Evolutionary conservation across 1,140 invertebrate genomes (phyloP).

Genomic region (Polyergus mexicanus): DNA sequence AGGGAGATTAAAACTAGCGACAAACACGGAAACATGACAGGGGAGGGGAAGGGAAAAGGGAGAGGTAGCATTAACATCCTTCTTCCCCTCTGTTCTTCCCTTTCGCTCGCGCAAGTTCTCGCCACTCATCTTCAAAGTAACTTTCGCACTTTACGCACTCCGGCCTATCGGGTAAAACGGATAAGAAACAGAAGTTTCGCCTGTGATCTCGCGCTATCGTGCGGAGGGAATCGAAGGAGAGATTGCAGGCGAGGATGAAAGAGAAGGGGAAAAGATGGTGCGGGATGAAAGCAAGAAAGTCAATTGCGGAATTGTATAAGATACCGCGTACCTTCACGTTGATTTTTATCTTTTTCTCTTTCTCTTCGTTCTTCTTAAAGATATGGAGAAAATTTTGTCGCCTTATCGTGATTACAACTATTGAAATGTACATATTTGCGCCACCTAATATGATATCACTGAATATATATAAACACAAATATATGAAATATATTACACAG

Average conservation of each 20-base stretch:
- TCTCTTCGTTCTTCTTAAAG: slow-evolving; percentile 25
- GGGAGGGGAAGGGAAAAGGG: neutral
- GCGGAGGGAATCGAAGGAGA: slow-evolving; percentile 35
- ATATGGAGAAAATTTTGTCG: slow-evolving; percentile 73
- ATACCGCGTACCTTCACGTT: slow-evolving; percentile 25
- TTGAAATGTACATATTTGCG: slow-evolving; percentile 12
- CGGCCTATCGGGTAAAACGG: slow-evolving; percentile 47
- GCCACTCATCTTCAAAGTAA: slow-evolving; percentile 66
- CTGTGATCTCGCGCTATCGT: slow-evolving; percentile 41
- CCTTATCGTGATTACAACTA: slow-evolving; percentile 31
- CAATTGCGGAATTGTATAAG: slow-evolving; percentile 35
- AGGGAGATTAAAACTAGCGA: slow-evolving; percentile 74
- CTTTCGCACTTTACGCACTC: slow-evolving; percentile 51
- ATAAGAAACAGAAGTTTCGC: slow-evolving; percentile 72
- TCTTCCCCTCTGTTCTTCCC: neutral
- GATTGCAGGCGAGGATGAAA: neutral
- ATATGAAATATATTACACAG: neutral
- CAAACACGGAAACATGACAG: slow-evolving; percentile 67
- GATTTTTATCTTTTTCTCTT: slow-evolving; percentile 57
- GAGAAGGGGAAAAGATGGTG: neutral
- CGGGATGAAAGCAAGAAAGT: slow-evolving; percentile 39
- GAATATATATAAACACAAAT: slow-evolving; percentile 11
- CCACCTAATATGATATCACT: slow-evolving; percentile 17
- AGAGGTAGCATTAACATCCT: slow-evolving; percentile 51
- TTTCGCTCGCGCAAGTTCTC: slow-evolving; percentile 41